A percentile compares a stretch with the other conserved stretches of the same genome.
phyloP scores from a whole-genome alignment of 2,888 invertebrate genomes.

The Cecidostiba fungosa region DNA sequence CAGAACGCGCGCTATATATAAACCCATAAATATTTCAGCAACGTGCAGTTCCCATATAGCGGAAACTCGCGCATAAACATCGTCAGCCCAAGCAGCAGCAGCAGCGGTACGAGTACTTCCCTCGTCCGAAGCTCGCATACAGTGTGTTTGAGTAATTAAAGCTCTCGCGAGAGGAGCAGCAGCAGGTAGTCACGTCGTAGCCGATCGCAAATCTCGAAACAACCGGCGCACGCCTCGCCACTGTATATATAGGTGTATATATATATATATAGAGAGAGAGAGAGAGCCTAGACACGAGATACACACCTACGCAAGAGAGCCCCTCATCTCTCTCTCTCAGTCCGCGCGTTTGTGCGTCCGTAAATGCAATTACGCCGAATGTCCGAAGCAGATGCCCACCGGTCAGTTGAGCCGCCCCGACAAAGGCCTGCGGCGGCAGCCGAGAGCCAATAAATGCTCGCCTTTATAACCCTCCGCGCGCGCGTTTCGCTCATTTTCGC shows the following conservation, averaged over 20 bases:
- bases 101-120: not conserved
- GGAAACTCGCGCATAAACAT: conserved; percentile 18
- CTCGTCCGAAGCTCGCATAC: not conserved
- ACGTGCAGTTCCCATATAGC: conserved; percentile 6
- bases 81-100: not conserved
- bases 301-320: not conserved
- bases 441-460: conserved; percentile 73
- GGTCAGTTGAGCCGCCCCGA: conserved; percentile 67
- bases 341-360: conserved; percentile 54
- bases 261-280: not conserved
- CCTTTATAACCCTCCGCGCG: conserved; percentile 19
- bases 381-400: conserved; percentile 77
- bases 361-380: conserved; percentile 77
- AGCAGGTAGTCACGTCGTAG: conserved; percentile 20
- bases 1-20: not conserved
- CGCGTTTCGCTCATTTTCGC: conserved; percentile 32
- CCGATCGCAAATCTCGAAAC: conserved; percentile 55
- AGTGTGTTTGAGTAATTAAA: conserved; percentile 47
- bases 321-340: not conserved
- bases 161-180: not conserved
- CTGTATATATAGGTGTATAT: not conserved
- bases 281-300: not conserved
- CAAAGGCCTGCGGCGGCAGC: conserved; percentile 62
- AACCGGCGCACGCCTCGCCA: conserved; percentile 32
- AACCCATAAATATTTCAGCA: conserved; percentile 35